phyloP scores from a whole-genome alignment of 2,797 vertebrate genomes.

The Fratercula arctica region DNA sequence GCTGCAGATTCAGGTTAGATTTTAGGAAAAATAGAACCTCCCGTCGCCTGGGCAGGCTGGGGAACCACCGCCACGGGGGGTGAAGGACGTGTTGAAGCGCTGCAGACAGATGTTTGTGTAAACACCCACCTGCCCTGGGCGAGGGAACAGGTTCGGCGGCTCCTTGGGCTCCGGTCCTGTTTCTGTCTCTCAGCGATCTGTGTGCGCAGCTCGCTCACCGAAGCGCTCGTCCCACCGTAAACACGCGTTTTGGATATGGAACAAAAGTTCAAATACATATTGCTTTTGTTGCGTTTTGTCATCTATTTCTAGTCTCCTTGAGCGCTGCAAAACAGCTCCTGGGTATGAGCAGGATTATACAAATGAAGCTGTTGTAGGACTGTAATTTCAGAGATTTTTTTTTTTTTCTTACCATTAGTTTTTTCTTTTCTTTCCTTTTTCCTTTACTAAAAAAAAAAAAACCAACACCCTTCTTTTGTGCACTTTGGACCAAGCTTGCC shows the following conservation, averaged over 20 bases:
- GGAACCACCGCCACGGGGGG: not conserved
- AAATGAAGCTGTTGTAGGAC: not conserved
- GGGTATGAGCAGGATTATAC: not conserved
- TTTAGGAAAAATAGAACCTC: not conserved
- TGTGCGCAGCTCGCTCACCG: not conserved
- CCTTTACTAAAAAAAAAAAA: not conserved
- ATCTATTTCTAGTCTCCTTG: fast-evolving
- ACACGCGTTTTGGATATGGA: not conserved
- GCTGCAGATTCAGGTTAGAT: not conserved
- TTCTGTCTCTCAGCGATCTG: too few species aligned
- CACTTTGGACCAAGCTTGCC: not conserved
- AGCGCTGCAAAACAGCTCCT: not conserved
- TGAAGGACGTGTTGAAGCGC: not conserved
- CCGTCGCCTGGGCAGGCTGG: not conserved
- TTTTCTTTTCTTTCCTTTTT: not conserved
- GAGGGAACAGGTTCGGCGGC: not conserved
- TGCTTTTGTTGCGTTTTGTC: not conserved
- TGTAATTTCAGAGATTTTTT: not conserved
- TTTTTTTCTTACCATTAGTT: not conserved
- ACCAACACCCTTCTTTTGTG: not conserved
- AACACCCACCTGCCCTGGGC: not conserved
- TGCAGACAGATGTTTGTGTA: not conserved
- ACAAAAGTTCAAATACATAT: not conserved
- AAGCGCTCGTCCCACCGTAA: fast-evolving
- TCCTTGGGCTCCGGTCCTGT: not conserved